A percentile compares a stretch with the other conserved stretches of the same genome.
Conservation (phyloP, 2,797 vertebrate species). For the Pteropus rufus region DNA sequence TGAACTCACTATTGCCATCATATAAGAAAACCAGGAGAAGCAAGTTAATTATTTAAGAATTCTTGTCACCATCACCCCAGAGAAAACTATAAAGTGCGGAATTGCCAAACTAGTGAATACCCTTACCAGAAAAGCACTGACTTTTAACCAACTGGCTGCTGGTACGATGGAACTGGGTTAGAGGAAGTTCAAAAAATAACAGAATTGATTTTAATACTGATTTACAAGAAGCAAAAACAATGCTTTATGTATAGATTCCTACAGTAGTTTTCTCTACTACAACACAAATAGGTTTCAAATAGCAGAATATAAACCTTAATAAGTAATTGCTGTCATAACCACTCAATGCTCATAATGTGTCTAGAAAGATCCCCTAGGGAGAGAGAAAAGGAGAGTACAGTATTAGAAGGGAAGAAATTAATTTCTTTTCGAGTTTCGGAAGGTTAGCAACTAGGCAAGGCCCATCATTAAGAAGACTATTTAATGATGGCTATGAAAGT, state of each 20-base stretch:
- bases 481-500: not conserved
- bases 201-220: constrained; percentile 57
- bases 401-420: not conserved
- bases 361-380: not conserved
- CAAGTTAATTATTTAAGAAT: not conserved
- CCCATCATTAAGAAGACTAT: not conserved
- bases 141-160: constrained; percentile 49
- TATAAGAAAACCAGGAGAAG: not conserved
- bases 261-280: constrained; percentile 13
- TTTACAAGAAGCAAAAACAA: constrained; percentile 25
- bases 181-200: constrained; percentile 44
- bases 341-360: not conserved
- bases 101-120: not conserved
- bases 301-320: constrained; percentile 48
- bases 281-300: constrained; percentile 51
- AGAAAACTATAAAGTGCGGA: constrained; percentile 7
- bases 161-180: constrained; percentile 16
- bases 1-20: not conserved
- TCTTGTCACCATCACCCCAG: not conserved
- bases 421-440: not conserved
- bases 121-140: not conserved
- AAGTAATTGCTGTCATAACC: constrained; percentile 23
- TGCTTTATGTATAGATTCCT: constrained; percentile 19
- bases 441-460: not conserved
- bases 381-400: not conserved